A percentile compares a stretch with the other conserved stretches of the same genome.
Evolutionary conservation across 2,888 invertebrate species (phyloP).

Genomic region (Eilema griseolum): DNA sequence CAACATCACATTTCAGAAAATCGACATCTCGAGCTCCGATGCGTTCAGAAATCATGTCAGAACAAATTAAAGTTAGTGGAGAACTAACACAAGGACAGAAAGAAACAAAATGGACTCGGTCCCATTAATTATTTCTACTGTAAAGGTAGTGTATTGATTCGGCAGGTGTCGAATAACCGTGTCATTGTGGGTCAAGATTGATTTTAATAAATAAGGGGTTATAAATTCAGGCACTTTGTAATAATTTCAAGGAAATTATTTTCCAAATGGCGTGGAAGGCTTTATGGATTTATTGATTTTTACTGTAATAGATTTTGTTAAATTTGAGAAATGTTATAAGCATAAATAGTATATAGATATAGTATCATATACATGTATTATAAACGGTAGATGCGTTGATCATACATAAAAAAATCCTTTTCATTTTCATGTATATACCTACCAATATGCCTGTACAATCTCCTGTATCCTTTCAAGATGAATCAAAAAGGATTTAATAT

Average conservation of each 20-base stretch:
- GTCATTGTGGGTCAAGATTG: background rate
- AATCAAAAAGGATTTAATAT: no score
- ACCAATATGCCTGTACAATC: no score
- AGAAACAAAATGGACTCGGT: conserved; percentile 23
- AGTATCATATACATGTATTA: no score
- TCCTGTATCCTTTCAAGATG: no score
- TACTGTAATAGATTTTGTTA: background rate
- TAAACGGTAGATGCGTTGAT: no score
- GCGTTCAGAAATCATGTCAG: background rate
- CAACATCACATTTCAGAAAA: background rate
- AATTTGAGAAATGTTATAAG: no score
- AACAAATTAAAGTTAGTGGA: background rate
- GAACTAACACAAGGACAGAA: conserved; percentile 40
- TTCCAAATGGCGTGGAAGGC: background rate
- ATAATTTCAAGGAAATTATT: background rate
- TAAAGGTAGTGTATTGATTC: conserved; percentile 29
- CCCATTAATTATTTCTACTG: conserved; percentile 23
- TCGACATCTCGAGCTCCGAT: background rate
- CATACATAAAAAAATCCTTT: no score
- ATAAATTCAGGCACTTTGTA: background rate
- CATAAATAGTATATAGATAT: no score
- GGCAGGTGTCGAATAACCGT: conserved; percentile 8
- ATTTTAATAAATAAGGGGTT: background rate
- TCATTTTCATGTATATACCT: no score
- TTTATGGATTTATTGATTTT: background rate